phyloP scores from a whole-genome alignment of 2,888 invertebrate genomes.

The Mesoligia furuncula region DNA sequence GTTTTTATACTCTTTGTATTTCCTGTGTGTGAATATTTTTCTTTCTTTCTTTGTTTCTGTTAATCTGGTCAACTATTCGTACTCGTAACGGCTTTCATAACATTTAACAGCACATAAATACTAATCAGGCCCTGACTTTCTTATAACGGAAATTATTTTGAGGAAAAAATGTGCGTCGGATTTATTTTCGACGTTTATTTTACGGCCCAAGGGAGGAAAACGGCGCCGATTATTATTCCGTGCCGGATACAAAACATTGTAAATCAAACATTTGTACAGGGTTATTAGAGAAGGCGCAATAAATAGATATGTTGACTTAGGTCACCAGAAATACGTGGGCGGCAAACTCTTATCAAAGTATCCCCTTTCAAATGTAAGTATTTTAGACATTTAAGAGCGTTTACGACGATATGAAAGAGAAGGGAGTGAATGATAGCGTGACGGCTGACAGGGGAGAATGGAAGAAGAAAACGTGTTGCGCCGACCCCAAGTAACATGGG shows the following conservation, averaged over 20 bases:
- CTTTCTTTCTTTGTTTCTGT: neutral
- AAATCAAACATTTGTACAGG: slow-evolving; percentile 28
- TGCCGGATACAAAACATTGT: slow-evolving; percentile 4
- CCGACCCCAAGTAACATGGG: too few relatives aligned
- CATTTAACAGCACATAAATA: neutral
- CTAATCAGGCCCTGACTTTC: neutral
- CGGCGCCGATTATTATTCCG: neutral
- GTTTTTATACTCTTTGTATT: neutral
- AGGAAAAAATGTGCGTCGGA: neutral
- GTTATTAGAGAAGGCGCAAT: neutral
- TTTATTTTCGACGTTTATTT: slow-evolving; percentile 8
- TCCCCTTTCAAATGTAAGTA: neutral
- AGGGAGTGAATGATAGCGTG: too few relatives aligned
- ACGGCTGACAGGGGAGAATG: too few relatives aligned
- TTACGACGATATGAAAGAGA: too few relatives aligned
- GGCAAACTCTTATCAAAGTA: too few relatives aligned
- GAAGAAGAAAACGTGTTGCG: too few relatives aligned
- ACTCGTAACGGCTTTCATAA: neutral
- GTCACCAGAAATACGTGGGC: neutral
- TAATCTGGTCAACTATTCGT: neutral
- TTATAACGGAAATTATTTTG: neutral
- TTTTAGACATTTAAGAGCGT: too few relatives aligned
- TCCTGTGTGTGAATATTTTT: neutral
- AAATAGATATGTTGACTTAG: slow-evolving; percentile 10
- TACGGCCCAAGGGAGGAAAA: neutral